Conservation (phyloP, 1,140 invertebrate species). For the Andricus grossulariae region DNA sequence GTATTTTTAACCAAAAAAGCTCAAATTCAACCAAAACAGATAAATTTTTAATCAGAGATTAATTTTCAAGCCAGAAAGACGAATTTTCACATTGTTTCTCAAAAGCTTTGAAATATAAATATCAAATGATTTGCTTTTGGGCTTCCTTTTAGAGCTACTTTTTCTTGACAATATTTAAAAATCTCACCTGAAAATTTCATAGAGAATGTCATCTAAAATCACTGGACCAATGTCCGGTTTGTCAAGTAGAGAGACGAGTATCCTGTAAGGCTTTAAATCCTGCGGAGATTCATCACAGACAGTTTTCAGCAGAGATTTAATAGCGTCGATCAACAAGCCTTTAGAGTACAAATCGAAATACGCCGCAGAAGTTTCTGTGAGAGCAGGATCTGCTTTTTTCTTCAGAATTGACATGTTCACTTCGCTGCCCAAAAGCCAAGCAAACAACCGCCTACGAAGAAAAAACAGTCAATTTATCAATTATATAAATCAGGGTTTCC, state of each 20-base stretch:
- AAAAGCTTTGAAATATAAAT: too few species aligned
- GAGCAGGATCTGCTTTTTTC: constrained; percentile 65
- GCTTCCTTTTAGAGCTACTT: too few species aligned
- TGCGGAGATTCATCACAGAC: constrained; percentile 78
- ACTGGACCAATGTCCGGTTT: constrained; percentile 91
- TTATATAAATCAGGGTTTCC: too few species aligned
- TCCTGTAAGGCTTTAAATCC: constrained; percentile 88
- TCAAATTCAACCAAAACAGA: too few species aligned
- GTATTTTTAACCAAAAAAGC: too few species aligned
- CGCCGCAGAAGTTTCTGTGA: constrained; percentile 67
- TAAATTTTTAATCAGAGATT: too few species aligned
- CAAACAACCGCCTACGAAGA: constrained; percentile 82
- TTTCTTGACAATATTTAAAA: neutral
- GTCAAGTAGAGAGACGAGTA: constrained; percentile 91
- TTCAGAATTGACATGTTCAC: constrained; percentile 79
- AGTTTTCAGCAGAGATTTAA: constrained; percentile 79
- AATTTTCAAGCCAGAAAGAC: too few species aligned
- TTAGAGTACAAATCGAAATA: constrained; percentile 89
- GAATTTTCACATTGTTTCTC: too few species aligned
- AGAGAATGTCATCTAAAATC: constrained; percentile 90
- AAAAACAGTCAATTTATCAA: constrained; percentile 35
- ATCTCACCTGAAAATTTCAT: constrained; percentile 87
- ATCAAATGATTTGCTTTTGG: neutral
- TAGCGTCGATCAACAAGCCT: constrained; percentile 80
- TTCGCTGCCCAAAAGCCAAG: constrained; percentile 89